phyloP scores from a whole-genome alignment of 1,140 invertebrate genomes.

The Brachystomella parvula region DNA sequence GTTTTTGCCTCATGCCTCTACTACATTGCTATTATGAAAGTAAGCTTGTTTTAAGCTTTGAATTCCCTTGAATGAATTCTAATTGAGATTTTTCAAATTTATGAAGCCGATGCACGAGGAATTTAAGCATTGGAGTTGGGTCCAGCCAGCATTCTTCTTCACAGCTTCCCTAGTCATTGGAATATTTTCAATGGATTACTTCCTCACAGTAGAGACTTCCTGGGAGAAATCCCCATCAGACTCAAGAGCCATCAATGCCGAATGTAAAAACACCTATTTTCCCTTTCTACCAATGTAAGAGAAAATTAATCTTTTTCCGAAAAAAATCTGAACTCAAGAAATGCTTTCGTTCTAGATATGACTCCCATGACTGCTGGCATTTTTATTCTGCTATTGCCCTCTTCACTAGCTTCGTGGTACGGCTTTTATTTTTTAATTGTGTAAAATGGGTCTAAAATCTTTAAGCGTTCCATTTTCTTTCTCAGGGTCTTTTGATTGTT shows the following conservation, averaged over 20 bases:
- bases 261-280: slow-evolving; percentile 28
- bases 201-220: slow-evolving; percentile 18
- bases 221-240: slow-evolving; percentile 32
- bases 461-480: neutral
- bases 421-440: neutral
- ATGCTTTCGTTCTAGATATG: too few species aligned
- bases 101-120: slow-evolving; percentile 31
- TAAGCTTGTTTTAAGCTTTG: slow-evolving; percentile 2
- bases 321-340: too few species aligned
- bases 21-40: slow-evolving; percentile 36
- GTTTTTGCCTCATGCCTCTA: slow-evolving; percentile 27
- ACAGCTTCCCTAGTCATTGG: slow-evolving; percentile 21
- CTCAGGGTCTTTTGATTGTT: slow-evolving; percentile 29
- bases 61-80: neutral
- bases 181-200: slow-evolving; percentile 26
- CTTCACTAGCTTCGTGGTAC: slow-evolving; percentile 33
- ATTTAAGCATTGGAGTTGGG: slow-evolving; percentile 33
- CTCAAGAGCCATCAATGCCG: slow-evolving; percentile 28
- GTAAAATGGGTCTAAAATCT: neutral
- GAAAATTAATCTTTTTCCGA: too few species aligned
- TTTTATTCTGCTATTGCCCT: slow-evolving; percentile 31
- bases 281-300: slow-evolving; percentile 32
- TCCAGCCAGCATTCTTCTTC: slow-evolving; percentile 30
- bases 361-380: slow-evolving; percentile 35
- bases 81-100: neutral